Evolutionary conservation across 2,113 vertebrate species (phyloP).

Genomic region (Dromas ardeola): DNA sequence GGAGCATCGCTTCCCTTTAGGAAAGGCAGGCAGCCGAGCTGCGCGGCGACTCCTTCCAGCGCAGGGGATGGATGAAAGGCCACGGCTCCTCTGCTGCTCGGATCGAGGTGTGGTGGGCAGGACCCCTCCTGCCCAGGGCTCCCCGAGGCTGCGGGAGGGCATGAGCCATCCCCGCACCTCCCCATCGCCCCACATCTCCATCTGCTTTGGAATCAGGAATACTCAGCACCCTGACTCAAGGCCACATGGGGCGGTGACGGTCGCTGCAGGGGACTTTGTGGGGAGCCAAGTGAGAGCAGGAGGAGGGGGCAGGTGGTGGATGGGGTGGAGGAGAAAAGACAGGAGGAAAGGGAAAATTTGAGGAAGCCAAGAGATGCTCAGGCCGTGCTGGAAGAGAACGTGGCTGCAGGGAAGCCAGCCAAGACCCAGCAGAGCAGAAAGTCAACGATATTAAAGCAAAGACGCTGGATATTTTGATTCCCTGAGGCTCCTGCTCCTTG

Average conservation of each 20-base stretch:
- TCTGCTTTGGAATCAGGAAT: background rate
- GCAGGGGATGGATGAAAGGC: background rate
- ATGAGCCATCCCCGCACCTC: background rate
- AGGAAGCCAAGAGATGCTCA: background rate
- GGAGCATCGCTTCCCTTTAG: background rate
- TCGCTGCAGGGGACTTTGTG: background rate
- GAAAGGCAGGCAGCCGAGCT: background rate
- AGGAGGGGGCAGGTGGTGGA: background rate
- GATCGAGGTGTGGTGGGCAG: background rate
- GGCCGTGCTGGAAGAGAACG: background rate
- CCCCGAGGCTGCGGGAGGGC: background rate
- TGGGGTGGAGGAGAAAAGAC: background rate
- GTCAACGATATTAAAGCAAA: background rate
- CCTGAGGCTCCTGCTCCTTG: background rate
- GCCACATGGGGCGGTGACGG: rapidly evolving
- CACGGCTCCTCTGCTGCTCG: background rate
- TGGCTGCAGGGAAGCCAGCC: background rate
- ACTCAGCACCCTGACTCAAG: background rate
- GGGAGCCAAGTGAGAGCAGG: background rate
- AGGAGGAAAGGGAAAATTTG: background rate
- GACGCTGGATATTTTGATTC: background rate
- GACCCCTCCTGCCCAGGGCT: background rate
- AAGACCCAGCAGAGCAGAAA: background rate
- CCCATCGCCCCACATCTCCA: background rate
- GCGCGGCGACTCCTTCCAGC: background rate